phyloP scores from a whole-genome alignment of 2,113 vertebrate species.

The Dromas ardeola region DNA sequence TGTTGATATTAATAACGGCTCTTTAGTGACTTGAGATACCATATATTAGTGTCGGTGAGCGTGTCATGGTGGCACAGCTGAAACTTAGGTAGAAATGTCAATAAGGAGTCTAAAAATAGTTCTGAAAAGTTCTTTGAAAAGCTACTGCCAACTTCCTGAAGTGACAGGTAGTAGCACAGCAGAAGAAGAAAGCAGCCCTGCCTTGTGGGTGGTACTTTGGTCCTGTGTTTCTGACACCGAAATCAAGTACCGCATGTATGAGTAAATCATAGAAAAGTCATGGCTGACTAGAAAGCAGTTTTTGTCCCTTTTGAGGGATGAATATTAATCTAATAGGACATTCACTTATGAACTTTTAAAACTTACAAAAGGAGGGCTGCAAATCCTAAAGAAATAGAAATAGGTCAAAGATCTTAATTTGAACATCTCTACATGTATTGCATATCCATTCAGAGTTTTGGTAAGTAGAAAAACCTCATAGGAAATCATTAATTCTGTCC shows the following conservation, averaged over 20 bases:
- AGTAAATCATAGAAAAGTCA: not conserved
- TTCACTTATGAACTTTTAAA: not conserved
- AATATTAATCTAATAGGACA: not conserved
- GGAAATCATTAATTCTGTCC: not conserved
- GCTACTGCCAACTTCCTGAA: not conserved
- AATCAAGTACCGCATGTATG: not conserved
- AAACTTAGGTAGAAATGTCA: constrained; percentile 31
- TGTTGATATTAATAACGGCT: not conserved
- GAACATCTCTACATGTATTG: not conserved
- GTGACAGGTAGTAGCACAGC: not conserved
- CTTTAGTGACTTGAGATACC: not conserved
- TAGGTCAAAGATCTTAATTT: not conserved
- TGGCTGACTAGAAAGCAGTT: not conserved
- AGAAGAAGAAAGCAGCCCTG: not conserved
- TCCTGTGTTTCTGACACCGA: not conserved
- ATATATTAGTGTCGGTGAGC: not conserved
- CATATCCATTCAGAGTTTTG: not conserved
- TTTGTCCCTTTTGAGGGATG: not conserved
- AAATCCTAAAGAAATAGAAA: not conserved
- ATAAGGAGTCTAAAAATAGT: constrained; percentile 31
- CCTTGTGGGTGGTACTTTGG: not conserved
- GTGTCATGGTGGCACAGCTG: not conserved
- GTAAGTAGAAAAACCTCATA: not conserved
- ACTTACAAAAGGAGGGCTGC: not conserved
- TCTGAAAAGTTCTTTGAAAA: constrained; percentile 26